Base-by-base conservation (phyloP, 1,140 invertebrate species). In the Zaprionus nigranus region DNA sequence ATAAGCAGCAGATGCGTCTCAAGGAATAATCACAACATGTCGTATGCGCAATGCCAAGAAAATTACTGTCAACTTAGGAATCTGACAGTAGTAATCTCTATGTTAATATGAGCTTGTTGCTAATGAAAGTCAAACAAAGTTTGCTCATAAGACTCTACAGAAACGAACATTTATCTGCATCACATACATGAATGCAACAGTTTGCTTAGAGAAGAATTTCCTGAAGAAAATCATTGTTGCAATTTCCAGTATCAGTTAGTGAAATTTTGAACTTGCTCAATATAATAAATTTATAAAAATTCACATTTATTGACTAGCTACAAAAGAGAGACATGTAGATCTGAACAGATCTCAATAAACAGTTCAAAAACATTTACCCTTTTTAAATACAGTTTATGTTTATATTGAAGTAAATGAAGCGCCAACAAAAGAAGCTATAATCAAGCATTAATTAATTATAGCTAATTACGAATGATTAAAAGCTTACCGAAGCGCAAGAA, bases 21-120 rank as follows among this genome's bases (percentile, higher is more conserved):
- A 40, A n/a, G 38, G 4, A n/a, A 40, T 85, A 79, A 34, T 11
- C 75, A 85, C 82, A 86, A 46, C 40, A 46, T 46, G 40, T 46
- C 40, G 40, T 17, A 46, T 64, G 40, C 53, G 65, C 75, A 78
- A 82, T 68, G n/a, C 15, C 7, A 17, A 9, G 6, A 9, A 43
- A 43, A 34, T 34, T 34, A 34, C 9, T 34, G 30, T 34, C 30
- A 11, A 34, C 30, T 34, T 34, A 34, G 30, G 30, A 34, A 34
- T 34, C 9, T 34, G 30, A 34, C 9, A 11, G 30, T 9, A 9
- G 9, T 34, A 34, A 34, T 34, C 30, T 34, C 30, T 34, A 3
- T 34, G 9, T 34, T 30, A 30, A 30, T 28, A 6, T 28, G 26
- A 1, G 26, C 26, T 28, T 30, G 28, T 30, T 30, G 28, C 7